These are phyloP conservation scores for Cyanoramphus novaezelandiae DNA, from an alignment of 2,113 vertebrate genomes.

Conservation along the genomic window DNA sequence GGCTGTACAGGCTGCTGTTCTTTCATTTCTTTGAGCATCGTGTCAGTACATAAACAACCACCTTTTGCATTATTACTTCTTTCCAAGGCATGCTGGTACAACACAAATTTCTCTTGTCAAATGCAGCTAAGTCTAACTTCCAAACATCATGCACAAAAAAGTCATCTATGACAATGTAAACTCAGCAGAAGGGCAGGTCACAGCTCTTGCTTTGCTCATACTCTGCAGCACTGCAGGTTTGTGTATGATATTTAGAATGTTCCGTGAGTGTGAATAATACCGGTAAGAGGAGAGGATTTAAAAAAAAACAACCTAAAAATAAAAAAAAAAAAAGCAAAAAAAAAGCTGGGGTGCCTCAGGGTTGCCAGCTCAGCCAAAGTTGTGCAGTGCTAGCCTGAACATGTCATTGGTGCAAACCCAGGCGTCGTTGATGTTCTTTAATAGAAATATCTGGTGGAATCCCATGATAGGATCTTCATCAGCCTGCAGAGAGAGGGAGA, in stretches of 20 bases:
- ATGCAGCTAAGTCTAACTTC: slow-evolving; percentile 82
- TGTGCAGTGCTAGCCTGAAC: slow-evolving; percentile 98
- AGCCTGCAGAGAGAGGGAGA: slow-evolving; percentile 72
- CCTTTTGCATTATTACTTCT: slow-evolving; percentile 79
- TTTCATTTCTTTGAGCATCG: slow-evolving; percentile 89
- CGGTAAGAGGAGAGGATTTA: slow-evolving; percentile 62
- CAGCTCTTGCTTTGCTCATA: slow-evolving; percentile 70
- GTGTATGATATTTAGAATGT: slow-evolving; percentile 93
- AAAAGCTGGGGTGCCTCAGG: slow-evolving; percentile 62
- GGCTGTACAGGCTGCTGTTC: slow-evolving; percentile 76
- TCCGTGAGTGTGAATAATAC: slow-evolving; percentile 81
- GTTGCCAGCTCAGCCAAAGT: slow-evolving; percentile 88
- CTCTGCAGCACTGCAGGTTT: slow-evolving; percentile 68
- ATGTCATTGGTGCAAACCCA: slow-evolving; percentile 98
- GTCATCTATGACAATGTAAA: slow-evolving; percentile 78
- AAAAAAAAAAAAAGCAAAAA: fast-evolving
- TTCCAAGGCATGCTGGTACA: slow-evolving; percentile 84
- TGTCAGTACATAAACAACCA: slow-evolving; percentile 81
- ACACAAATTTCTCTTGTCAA: slow-evolving; percentile 84
- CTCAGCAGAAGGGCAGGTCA: slow-evolving; percentile 76
- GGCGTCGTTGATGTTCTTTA: slow-evolving; percentile 90
- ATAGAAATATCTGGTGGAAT: slow-evolving; percentile 94
- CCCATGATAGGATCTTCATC: slow-evolving; percentile 92
- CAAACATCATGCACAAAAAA: slow-evolving; percentile 93
- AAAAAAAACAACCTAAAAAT: not conserved